Base-by-base conservation (phyloP, 2,888 invertebrate genomes). In the Stomorhina lunata region DNA sequence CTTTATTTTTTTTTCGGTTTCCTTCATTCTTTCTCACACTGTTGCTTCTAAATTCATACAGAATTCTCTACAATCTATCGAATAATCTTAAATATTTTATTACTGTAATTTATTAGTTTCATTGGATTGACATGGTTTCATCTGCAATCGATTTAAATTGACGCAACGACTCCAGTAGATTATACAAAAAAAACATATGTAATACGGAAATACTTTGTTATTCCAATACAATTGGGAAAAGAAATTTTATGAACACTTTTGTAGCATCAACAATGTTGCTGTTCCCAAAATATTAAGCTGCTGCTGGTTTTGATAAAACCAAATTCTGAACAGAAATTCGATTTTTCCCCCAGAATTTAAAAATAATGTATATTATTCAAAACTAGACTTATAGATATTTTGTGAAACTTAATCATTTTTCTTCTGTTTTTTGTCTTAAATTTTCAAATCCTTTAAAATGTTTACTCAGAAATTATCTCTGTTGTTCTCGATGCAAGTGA, bases 391-490 rank as follows among this genome's bases (percentile, higher is more conserved):
- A n/a, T n/a, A n/a, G n/a, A n/a, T n/a, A n/a, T n/a, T n/a, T n/a
- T n/a, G n/a, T n/a, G n/a, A n/a, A n/a, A 7, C 15, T 34, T 27
- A 12, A 27, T n/a, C n/a, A 17, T 68, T 77, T 50, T 48, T 59
- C 15, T 15, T 20, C 10, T 48, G 5, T n/a, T 40, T 55, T 37
- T 48, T 22, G 10, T 6, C 15, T 34, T 17, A 17, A 20, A 22
- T 48, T 69, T 17, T 12, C 7, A 76, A 76, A 66, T 69, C 55
- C 55, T 61, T 63, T 63, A 20, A 12, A 22, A 71, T 10, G n/a
- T 59, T 75, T 75, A 66, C 66, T 34, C 75, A 34, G 34, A 45
- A 65, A 75, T 75, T 57, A 45, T 48, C 45, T 7, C 57, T 37
- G 34, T 10, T 34, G 32, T 50, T 6, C 17, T 53, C 20, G 29